Percentiles rank a stretch among this genome's conserved stretches.
Conservation (phyloP, 2,797 vertebrate genomes). For the Pteronotus mesoamericanus region DNA sequence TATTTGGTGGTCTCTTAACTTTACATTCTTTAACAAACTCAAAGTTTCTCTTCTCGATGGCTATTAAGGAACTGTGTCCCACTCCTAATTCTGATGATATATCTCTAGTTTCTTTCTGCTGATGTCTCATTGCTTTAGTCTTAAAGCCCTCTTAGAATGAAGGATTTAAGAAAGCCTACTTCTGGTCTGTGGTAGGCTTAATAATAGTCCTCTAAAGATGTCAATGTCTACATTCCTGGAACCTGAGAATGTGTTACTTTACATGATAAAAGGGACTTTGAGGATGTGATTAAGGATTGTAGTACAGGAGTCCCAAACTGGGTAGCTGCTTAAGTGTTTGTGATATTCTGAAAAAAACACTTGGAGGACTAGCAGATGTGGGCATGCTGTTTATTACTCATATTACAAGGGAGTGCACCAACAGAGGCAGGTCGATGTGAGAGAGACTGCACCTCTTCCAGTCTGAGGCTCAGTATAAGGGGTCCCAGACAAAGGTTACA, state of each 20-base stretch:
- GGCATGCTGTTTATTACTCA: not conserved
- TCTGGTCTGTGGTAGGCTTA: not conserved
- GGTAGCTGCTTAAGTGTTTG: not conserved
- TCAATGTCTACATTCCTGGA: not conserved
- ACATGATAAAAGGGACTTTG: not conserved
- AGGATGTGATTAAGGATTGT: not conserved
- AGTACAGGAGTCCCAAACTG: not conserved
- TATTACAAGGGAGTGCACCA: not conserved
- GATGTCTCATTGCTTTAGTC: not conserved
- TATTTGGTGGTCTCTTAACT: conserved; percentile 8
- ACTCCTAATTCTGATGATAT: not conserved
- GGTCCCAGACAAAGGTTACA: not conserved
- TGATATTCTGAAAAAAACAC: not conserved
- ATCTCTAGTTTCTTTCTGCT: not conserved
- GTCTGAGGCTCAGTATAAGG: not conserved
- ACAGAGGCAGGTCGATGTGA: not conserved
- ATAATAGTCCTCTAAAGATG: not conserved
- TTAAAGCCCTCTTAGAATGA: not conserved
- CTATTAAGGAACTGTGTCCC: not conserved
- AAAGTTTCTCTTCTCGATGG: not conserved
- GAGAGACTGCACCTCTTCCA: not conserved
- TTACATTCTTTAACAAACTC: not conserved
- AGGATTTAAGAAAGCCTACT: not conserved
- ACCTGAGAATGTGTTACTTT: not conserved
- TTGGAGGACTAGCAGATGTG: not conserved